A percentile compares a stretch with the other conserved stretches of the same genome.
phyloP scores from a whole-genome alignment of 1,140 invertebrate species.

The Danaus melanippus region DNA sequence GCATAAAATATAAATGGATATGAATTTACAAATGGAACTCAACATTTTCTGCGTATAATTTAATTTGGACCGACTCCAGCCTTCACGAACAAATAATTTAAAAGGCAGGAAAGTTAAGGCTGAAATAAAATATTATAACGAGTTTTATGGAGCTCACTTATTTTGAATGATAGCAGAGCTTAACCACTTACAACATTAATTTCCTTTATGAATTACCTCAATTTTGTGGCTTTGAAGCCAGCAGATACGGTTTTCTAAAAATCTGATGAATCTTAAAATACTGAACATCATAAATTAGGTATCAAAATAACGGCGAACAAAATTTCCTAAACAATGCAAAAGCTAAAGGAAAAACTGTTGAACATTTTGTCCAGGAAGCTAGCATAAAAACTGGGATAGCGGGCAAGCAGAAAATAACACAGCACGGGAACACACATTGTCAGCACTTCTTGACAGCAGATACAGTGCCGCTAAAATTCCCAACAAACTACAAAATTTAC shows the following conservation, averaged over 20 bases:
- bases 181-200: slow-evolving; percentile 62
- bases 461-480: slow-evolving; percentile 25
- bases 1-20: slow-evolving; percentile 10
- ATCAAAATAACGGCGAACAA: slow-evolving; percentile 26
- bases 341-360: slow-evolving; percentile 23
- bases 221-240: slow-evolving; percentile 18
- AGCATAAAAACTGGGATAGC: slow-evolving; percentile 15
- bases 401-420: slow-evolving; percentile 18
- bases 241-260: slow-evolving; percentile 7
- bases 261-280: slow-evolving; percentile 25
- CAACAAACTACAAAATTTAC: slow-evolving; percentile 38
- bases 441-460: slow-evolving; percentile 40
- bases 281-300: slow-evolving; percentile 25
- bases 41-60: slow-evolving; percentile 57
- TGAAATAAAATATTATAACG: slow-evolving; percentile 65
- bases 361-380: neutral
- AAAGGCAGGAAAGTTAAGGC: slow-evolving; percentile 60
- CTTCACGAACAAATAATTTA: slow-evolving; percentile 59
- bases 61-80: slow-evolving; percentile 61
- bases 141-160: slow-evolving; percentile 62
- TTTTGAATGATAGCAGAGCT: slow-evolving; percentile 62
- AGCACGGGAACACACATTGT: slow-evolving; percentile 24
- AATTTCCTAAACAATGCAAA: slow-evolving; percentile 34
- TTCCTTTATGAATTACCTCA: slow-evolving; percentile 51
- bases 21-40: slow-evolving; percentile 42